These are phyloP conservation scores for Dreissena rostriformis DNA, from an alignment of 1,140 invertebrate genomes.

Conservation along the genomic window DNA sequence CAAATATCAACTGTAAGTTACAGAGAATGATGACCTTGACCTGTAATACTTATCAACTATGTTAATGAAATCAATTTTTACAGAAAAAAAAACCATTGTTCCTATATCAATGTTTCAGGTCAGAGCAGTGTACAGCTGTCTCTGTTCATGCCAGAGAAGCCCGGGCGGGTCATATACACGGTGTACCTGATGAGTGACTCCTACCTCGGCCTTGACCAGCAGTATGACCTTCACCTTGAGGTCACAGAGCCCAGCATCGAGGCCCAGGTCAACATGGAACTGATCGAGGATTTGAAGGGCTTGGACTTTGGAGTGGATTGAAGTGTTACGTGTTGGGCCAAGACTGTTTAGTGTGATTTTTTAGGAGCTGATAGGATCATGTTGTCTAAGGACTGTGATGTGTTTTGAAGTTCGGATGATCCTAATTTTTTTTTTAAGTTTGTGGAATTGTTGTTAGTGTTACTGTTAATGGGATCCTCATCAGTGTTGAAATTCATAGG, in stretches of 20 bases:
- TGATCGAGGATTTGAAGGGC: conserved; percentile 62
- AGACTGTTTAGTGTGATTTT: no score
- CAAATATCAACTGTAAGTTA: no score
- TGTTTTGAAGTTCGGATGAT: no score
- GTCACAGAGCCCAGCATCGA: conserved; percentile 72
- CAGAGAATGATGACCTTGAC: no score
- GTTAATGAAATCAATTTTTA: background rate
- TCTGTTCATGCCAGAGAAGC: conserved; percentile 85
- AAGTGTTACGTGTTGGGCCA: no score
- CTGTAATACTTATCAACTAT: no score
- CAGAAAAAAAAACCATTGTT: background rate
- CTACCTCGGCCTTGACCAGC: conserved; percentile 97
- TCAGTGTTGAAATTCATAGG: no score
- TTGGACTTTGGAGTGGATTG: conserved; percentile 36
- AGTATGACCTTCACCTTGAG: conserved; percentile 86
- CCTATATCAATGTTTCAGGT: conserved; percentile 4
- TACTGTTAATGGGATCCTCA: no score
- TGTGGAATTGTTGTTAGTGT: no score
- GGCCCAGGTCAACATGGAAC: conserved; percentile 75
- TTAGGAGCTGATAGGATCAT: no score
- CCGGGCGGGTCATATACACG: conserved; percentile 88
- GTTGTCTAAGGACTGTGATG: no score
- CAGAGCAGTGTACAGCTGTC: conserved; percentile 83
- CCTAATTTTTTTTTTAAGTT: no score
- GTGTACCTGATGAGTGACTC: conserved; percentile 96